Evolutionary conservation across 37 sponge, comb jelly and placozoan species (phyloP).

Genomic region (Hormiphora californensis): DNA sequence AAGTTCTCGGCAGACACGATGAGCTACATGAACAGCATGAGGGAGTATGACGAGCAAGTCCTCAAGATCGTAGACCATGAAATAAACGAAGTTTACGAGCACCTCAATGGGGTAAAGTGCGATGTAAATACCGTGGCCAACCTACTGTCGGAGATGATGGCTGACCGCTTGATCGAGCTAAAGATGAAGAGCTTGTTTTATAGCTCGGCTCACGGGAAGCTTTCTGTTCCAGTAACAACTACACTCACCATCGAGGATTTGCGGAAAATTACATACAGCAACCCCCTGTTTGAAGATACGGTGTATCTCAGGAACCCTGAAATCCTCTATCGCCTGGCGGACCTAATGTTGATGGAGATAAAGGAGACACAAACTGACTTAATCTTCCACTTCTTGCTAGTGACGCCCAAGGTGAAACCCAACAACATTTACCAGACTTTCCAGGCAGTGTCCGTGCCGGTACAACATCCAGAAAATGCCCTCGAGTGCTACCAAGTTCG

Average conservation of each 20-base stretch:
- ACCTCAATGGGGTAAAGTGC: neutral
- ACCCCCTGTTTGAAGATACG: neutral
- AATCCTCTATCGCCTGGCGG: neutral
- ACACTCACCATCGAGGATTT: neutral
- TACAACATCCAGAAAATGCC: neutral
- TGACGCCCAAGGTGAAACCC: neutral
- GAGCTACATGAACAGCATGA: neutral
- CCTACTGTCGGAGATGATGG: too few species aligned
- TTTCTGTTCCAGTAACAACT: neutral
- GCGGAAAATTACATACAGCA: neutral
- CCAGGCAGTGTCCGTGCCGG: neutral
- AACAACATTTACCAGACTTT: neutral
- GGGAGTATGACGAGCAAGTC: neutral
- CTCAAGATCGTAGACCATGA: neutral
- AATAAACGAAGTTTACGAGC: neutral
- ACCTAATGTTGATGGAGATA: neutral
- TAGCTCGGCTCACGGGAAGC: neutral
- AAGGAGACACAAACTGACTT: neutral
- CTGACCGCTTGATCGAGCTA: too few species aligned
- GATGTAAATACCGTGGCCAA: neutral
- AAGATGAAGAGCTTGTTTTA: too few species aligned
- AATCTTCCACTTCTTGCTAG: constrained; percentile 4
- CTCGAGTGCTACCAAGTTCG: neutral
- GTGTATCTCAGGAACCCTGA: neutral
- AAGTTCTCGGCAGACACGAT: neutral